phyloP scores from a whole-genome alignment of 2,888 invertebrate species.

The Sesamia inferens region DNA sequence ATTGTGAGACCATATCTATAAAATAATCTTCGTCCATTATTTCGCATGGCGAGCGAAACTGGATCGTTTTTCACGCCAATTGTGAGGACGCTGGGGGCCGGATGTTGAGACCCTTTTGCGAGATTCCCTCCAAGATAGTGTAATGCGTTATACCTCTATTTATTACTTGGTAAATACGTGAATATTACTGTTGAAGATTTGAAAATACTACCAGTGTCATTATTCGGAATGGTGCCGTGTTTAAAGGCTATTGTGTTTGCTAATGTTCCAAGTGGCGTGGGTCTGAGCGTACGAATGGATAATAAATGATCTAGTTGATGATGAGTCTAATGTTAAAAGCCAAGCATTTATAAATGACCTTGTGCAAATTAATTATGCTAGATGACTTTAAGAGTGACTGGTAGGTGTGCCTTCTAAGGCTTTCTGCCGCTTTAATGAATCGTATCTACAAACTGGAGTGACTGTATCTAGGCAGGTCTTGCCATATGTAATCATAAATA shows the following conservation, averaged over 20 bases:
- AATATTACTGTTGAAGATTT: conserved; percentile 52
- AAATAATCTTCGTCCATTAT: conserved; percentile 64
- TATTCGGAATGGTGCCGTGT: conserved; percentile 27
- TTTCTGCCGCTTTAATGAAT: conserved; percentile 43
- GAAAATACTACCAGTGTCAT: conserved; percentile 40
- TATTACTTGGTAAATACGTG: conserved; percentile 62
- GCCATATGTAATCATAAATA: conserved; percentile 49
- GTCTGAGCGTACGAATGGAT: conserved; percentile 25
- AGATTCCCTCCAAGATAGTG: conserved; percentile 66
- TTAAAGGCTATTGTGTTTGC: conserved; percentile 31
- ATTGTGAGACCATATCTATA: conserved; percentile 52
- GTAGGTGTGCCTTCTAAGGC: conserved; percentile 39
- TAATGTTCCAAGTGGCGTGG: conserved; percentile 25
- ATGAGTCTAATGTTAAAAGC: conserved; percentile 34
- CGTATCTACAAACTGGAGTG: conserved; percentile 39
- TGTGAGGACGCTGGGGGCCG: conserved; percentile 55
- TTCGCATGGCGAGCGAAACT: conserved; percentile 57
- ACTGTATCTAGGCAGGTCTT: conserved; percentile 28
- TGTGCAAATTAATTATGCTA: conserved; percentile 31
- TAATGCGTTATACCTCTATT: conserved; percentile 69
- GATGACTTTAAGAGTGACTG: conserved; percentile 2
- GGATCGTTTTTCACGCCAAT: conserved; percentile 66
- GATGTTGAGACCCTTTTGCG: conserved; percentile 64
- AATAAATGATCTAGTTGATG: conserved; percentile 31
- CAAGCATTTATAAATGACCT: conserved; percentile 35